Evolutionary conservation across 2,888 invertebrate genomes (phyloP).

Genomic region (Dasypolia templi): DNA sequence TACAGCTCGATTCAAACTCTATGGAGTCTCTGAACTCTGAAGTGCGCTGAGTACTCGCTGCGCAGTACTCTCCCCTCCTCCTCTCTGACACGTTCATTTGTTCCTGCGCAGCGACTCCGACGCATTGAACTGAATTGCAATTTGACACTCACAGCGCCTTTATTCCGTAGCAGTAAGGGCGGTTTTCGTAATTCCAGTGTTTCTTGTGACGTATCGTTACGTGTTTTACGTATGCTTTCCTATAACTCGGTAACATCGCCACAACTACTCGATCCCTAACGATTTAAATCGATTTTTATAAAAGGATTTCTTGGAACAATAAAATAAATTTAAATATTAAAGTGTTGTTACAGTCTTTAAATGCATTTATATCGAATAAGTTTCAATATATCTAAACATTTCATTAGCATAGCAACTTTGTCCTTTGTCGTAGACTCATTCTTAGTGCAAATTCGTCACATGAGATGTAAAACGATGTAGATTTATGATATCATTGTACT

Average conservation of each 20-base stretch:
- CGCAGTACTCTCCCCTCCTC: too few relatives aligned
- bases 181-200: background rate
- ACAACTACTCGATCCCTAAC: background rate
- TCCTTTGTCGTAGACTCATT: slow-evolving; percentile 4
- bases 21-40: too few relatives aligned
- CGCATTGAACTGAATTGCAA: too few relatives aligned
- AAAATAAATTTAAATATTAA: slow-evolving; percentile 27
- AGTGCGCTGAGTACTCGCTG: too few relatives aligned
- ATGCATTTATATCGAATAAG: slow-evolving; percentile 43
- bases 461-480: slow-evolving; percentile 5
- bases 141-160: background rate
- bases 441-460: slow-evolving; percentile 8
- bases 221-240: background rate
- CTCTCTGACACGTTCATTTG: too few relatives aligned
- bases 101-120: too few relatives aligned
- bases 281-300: slow-evolving; percentile 24
- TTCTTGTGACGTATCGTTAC: background rate
- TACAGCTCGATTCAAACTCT: too few relatives aligned
- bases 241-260: background rate
- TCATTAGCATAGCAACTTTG: slow-evolving; percentile 25
- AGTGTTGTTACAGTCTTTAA: slow-evolving; percentile 30
- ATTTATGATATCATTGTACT: slow-evolving; percentile 11
- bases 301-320: slow-evolving; percentile 9
- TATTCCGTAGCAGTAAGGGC: background rate
- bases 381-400: slow-evolving; percentile 35